Conservation (phyloP, 1,140 invertebrate genomes). For the Zophobas atratus region DNA sequence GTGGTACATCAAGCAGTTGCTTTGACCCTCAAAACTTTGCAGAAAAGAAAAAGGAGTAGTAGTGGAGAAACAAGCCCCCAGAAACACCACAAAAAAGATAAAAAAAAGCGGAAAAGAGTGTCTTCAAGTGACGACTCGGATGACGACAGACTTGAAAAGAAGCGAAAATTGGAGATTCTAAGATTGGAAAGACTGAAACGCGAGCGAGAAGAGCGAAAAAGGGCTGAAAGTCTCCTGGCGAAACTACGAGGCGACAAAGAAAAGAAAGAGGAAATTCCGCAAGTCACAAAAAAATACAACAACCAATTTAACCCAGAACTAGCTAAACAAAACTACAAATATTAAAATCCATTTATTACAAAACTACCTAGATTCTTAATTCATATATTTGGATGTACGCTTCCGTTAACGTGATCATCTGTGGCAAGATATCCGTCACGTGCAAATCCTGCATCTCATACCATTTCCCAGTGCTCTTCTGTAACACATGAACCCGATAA, state of each 20-base stretch:
- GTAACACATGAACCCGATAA: conserved; percentile 96
- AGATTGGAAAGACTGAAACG: conserved; percentile 85
- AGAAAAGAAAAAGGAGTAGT: conserved; percentile 38
- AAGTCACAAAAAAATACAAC: conserved; percentile 80
- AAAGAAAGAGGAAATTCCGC: conserved; percentile 64
- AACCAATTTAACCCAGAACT: conserved; percentile 94
- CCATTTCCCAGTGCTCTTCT: conserved; percentile 91
- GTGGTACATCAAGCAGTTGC: neutral
- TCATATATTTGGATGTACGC: conserved; percentile 95
- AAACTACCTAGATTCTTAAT: conserved; percentile 63
- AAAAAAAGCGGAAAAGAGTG: conserved; percentile 59
- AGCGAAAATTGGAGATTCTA: conserved; percentile 79
- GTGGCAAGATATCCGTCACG: conserved; percentile 97
- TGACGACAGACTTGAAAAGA: conserved; percentile 66
- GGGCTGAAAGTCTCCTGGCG: conserved; percentile 79
- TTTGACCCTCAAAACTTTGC: neutral
- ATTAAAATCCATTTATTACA: neutral
- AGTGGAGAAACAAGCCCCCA: neutral
- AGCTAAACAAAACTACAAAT: conserved; percentile 82
- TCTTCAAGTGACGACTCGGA: conserved; percentile 46
- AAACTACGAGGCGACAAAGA: conserved; percentile 72
- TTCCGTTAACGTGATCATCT: conserved; percentile 99
- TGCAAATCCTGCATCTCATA: conserved; percentile 99
- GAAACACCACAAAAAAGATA: conserved; percentile 59
- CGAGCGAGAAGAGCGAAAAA: conserved; percentile 83